These are phyloP conservation scores for Galemys pyrenaicus DNA, from an alignment of 2,113 vertebrate species.

Conservation along the genomic window DNA sequence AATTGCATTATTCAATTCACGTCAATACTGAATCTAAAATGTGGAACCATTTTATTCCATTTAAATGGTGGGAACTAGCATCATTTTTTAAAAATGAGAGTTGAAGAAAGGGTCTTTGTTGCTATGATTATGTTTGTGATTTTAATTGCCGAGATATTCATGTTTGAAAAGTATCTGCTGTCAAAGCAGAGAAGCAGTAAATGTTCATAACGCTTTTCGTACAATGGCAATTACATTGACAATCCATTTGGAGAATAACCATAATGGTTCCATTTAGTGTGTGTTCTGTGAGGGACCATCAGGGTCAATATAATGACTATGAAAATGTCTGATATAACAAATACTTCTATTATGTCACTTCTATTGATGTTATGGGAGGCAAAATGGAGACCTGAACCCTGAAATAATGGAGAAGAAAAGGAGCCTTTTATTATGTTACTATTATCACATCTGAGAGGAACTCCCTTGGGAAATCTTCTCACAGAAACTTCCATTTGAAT, in stretches of 20 bases:
- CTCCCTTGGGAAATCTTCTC: not conserved
- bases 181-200: conserved; percentile 66
- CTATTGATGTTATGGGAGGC: conserved; percentile 29
- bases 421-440: not conserved
- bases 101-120: conserved; percentile 61
- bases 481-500: not conserved
- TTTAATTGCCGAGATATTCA: conserved; percentile 74
- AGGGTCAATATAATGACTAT: conserved; percentile 54
- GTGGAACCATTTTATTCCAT: conserved; percentile 28
- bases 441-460: not conserved
- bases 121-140: conserved; percentile 68
- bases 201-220: conserved; percentile 10
- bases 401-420: conserved; percentile 46
- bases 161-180: conserved; percentile 67
- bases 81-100: conserved; percentile 8
- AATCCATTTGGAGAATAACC: conserved; percentile 49
- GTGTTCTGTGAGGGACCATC: not conserved
- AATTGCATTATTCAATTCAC: conserved; percentile 61
- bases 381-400: conserved; percentile 42
- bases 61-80: not conserved
- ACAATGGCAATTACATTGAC: conserved; percentile 58
- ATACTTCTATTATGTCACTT: conserved; percentile 59
- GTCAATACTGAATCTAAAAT: conserved; percentile 32
- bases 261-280: conserved; percentile 59
- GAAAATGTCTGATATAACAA: not conserved